Percentiles rank a stretch among this genome's conserved stretches.
Conservation (phyloP, 2,113 vertebrate genomes). For the Tyrannus savana region DNA sequence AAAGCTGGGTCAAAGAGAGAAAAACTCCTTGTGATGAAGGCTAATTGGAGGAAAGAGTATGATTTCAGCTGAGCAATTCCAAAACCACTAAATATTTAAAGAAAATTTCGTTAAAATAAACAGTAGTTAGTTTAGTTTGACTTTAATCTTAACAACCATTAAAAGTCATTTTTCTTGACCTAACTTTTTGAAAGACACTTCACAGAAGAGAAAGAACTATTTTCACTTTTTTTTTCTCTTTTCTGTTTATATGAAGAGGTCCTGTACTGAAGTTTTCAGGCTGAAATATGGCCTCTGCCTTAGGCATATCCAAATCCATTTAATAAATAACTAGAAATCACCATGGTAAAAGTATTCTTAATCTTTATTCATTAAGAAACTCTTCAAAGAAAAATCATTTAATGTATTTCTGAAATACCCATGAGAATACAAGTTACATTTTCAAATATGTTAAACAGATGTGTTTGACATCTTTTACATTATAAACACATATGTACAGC, state of each 20-base stretch:
- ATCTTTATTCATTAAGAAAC: constrained; percentile 8
- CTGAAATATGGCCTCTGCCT: neutral
- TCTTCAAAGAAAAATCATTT: neutral
- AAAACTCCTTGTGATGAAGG: neutral
- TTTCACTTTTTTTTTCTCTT: neutral
- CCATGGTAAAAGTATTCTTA: neutral
- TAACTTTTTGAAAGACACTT: neutral
- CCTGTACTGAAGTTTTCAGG: neutral
- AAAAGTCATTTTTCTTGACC: neutral
- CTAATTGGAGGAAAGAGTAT: neutral
- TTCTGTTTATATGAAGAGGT: neutral
- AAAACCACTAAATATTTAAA: neutral
- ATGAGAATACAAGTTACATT: neutral
- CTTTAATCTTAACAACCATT: neutral
- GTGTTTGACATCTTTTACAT: constrained; percentile 1
- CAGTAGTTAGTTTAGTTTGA: neutral
- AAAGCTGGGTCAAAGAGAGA: neutral
- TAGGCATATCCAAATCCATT: neutral
- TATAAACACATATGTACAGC: neutral
- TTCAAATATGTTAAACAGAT: constrained; percentile 9
- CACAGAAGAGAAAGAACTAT: neutral
- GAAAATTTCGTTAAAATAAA: neutral
- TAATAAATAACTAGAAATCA: neutral
- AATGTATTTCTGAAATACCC: neutral
- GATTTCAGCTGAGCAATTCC: neutral